Evolutionary conservation across 2,888 invertebrate genomes (phyloP), one percentile per base, ranked within the genome.

Genomic region (Pyrrhia umbra): DNA sequence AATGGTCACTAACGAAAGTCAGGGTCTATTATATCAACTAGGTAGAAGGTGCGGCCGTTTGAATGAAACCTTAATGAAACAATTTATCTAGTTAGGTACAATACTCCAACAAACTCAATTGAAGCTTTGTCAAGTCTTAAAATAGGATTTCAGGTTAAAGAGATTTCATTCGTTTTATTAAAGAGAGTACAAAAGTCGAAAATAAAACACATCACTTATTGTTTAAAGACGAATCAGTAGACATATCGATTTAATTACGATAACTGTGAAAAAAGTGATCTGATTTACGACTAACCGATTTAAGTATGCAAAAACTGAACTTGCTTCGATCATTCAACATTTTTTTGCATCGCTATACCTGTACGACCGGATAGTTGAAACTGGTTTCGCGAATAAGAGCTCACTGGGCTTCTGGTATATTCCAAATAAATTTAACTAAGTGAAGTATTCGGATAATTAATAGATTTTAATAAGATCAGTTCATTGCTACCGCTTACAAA

Each of bases 251-350:
- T 65, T 59, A 59, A 77, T 52, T 52, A 77, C 43, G 63, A 75
- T 67, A 67, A 63, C 46, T 56, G 51, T 45, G 42, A 13, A 65
- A 54, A 65, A 71, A 69, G n/a, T 58, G 51, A 43, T 63, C 67
- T 66, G 54, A 76, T 74, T 64, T 73, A 70, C 63, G 57, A 42
- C 30, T 34, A 50, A 20, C 23, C 30, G 40, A 50, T 34, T 42
- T 42, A 34, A 47, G 40, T 66, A 57, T 64, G 66, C 55, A 67
- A 77, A 63, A 68, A 64, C 56, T 23, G 27, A 63, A 77, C 57
- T 62, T 56, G 78, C 27, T 66, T 54, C 54, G 57, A 68, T 62
- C 66, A 77, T 77, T 77, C 75, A 72, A 68, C 16, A 51, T 62
- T 78, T 75, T n/a, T 75, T 68, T 77, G 37, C 49, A 25, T 39